Conservation (phyloP, 1,140 invertebrate genomes). For the Drosophila orosa region DNA sequence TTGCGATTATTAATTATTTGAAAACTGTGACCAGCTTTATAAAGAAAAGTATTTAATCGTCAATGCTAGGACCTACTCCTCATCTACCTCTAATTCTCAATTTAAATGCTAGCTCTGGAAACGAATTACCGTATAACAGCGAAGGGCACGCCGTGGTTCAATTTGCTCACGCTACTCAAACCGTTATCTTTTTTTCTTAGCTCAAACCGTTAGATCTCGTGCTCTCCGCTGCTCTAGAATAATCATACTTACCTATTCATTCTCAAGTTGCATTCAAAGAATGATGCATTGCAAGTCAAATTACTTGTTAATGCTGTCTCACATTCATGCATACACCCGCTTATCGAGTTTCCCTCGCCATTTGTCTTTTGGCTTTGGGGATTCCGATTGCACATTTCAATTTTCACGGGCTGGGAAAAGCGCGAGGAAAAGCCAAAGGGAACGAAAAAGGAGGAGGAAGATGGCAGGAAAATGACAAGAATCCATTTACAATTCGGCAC, state of each 20-base stretch:
- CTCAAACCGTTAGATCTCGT: no score
- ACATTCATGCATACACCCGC: conserved; percentile 18
- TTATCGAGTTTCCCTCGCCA: conserved; percentile 19
- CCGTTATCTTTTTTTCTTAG: no score
- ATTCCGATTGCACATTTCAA: conserved; percentile 50
- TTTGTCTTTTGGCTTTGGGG: conserved; percentile 28
- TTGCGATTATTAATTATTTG: not conserved
- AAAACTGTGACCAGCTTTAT: not conserved
- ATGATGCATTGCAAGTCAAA: conserved; percentile 23
- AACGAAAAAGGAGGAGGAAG: not conserved
- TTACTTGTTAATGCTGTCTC: conserved; percentile 28
- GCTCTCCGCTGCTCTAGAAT: no score
- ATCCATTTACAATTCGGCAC: conserved; percentile 68
- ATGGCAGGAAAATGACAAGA: conserved; percentile 15
- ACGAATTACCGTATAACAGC: not conserved
- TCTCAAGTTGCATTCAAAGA: conserved; percentile 1
- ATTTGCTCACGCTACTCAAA: no score
- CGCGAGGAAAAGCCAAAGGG: conserved; percentile 24
- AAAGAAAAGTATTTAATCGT: not conserved
- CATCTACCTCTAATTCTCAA: not conserved
- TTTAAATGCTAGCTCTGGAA: conserved; percentile 1
- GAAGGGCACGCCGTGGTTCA: no score
- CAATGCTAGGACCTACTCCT: no score
- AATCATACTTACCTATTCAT: not conserved
- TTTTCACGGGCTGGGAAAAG: conserved; percentile 18